Percentiles rank a stretch among this genome's conserved stretches.
Evolutionary conservation across 2,888 invertebrate genomes (phyloP).

Genomic region (Hyposoter dolosus): DNA sequence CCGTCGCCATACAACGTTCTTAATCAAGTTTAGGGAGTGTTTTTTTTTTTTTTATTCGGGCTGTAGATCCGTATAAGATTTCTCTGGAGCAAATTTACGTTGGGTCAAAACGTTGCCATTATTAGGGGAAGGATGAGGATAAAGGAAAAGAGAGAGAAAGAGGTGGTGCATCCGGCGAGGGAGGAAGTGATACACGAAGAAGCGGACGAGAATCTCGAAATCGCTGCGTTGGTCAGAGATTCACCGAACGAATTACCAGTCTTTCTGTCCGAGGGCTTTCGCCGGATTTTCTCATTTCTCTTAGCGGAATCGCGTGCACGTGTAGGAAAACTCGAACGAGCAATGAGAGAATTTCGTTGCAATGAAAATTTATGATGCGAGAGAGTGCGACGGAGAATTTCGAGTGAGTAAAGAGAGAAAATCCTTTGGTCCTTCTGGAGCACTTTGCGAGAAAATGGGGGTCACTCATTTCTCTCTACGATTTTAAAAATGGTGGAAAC

Average conservation of each 20-base stretch:
- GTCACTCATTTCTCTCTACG: constrained; percentile 2
- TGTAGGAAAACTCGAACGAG: constrained; percentile 48
- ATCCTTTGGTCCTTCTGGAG: not conserved
- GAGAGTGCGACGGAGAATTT: not conserved
- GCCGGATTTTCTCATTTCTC: constrained; percentile 33
- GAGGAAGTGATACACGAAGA: constrained; percentile 24
- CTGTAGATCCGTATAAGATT: constrained; percentile 47
- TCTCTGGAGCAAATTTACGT: constrained; percentile 22
- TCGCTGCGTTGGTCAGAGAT: constrained; percentile 67
- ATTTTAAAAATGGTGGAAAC: constrained; percentile 12
- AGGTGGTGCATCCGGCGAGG: constrained; percentile 1
- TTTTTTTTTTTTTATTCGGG: not conserved
- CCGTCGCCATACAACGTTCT: too few relatives aligned
- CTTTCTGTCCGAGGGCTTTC: constrained; percentile 29
- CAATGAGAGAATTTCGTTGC: constrained; percentile 39
- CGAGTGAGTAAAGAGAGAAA: not conserved
- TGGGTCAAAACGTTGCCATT: constrained; percentile 55
- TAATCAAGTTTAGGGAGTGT: constrained; percentile 1
- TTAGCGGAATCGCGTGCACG: constrained; percentile 33
- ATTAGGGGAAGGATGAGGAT: not conserved
- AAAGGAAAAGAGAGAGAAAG: not conserved
- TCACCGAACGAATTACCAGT: constrained; percentile 60
- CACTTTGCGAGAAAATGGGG: constrained; percentile 13
- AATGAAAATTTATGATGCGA: constrained; percentile 61
- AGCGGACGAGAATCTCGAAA: constrained; percentile 57